These are phyloP conservation scores for Beris morrisii DNA, from an alignment of 2,888 invertebrate genomes.

Conservation along the genomic window DNA sequence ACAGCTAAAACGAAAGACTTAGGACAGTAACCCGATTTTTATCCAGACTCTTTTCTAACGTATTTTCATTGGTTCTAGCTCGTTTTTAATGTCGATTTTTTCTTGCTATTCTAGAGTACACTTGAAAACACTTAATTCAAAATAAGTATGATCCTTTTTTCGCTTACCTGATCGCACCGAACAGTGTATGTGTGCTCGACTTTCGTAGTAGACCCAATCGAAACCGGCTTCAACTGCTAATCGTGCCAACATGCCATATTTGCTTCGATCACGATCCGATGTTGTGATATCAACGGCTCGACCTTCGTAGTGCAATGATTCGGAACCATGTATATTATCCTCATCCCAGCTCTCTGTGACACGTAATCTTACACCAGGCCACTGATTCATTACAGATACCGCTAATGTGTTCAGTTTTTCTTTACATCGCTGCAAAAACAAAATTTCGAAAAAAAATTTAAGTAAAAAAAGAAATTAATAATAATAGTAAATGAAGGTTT, in stretches of 20 bases:
- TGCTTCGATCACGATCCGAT: conserved; percentile 87
- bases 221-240: conserved; percentile 96
- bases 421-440: conserved; percentile 83
- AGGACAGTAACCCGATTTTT: too few relatives aligned
- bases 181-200: conserved; percentile 92
- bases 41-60: too few relatives aligned
- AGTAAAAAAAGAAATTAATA: background rate
- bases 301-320: conserved; percentile 95
- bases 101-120: background rate
- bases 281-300: conserved; percentile 95
- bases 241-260: conserved; percentile 94
- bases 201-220: conserved; percentile 98
- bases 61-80: too few relatives aligned
- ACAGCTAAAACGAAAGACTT: too few relatives aligned
- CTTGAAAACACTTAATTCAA: background rate
- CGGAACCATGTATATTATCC: conserved; percentile 68
- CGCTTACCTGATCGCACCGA: conserved; percentile 93
- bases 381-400: conserved; percentile 96
- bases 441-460: conserved; percentile 29
- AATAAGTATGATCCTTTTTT: background rate
- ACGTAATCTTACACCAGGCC: conserved; percentile 91
- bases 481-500: background rate
- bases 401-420: conserved; percentile 93
- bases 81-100: too few relatives aligned
- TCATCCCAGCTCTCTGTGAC: conserved; percentile 98